Evolutionary conservation across 2,888 invertebrate species (phyloP).

Genomic region (Pachycephus smyrnensis): DNA sequence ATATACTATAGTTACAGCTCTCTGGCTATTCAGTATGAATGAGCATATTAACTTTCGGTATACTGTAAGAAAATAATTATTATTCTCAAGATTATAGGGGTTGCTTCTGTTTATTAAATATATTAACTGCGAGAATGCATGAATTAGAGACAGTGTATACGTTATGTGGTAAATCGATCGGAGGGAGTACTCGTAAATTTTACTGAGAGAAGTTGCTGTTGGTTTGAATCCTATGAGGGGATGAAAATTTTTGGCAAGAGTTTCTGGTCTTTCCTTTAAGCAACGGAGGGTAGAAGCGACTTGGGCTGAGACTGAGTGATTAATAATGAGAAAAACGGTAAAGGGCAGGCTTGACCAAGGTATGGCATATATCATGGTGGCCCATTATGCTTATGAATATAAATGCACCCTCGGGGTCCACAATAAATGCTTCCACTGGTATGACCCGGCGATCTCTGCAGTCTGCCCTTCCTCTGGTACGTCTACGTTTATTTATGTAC

Average conservation of each 20-base stretch:
- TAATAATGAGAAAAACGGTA: constrained; percentile 56
- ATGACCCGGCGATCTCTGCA: background rate
- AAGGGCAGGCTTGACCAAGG: constrained; percentile 40
- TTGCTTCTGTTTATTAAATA: background rate
- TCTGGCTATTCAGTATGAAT: background rate
- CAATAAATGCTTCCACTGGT: constrained; percentile 49
- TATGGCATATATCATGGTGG: constrained; percentile 16
- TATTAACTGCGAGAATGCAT: background rate
- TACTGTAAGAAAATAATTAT: background rate
- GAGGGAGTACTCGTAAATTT: background rate
- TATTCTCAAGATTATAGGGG: background rate
- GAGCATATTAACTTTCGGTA: background rate
- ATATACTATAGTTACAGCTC: background rate
- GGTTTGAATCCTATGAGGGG: background rate
- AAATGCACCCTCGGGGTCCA: constrained; percentile 54
- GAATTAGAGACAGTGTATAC: background rate
- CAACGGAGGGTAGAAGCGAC: background rate
- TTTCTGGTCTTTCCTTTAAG: background rate
- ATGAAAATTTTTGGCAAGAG: background rate
- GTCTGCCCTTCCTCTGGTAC: background rate
- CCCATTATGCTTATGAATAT: constrained; percentile 64
- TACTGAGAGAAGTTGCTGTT: background rate
- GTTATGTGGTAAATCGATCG: background rate
- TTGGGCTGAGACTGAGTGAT: constrained; percentile 29
- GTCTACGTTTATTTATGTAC: background rate